phyloP scores from a whole-genome alignment of 2,113 vertebrate genomes.

The Pongo abelii region DNA sequence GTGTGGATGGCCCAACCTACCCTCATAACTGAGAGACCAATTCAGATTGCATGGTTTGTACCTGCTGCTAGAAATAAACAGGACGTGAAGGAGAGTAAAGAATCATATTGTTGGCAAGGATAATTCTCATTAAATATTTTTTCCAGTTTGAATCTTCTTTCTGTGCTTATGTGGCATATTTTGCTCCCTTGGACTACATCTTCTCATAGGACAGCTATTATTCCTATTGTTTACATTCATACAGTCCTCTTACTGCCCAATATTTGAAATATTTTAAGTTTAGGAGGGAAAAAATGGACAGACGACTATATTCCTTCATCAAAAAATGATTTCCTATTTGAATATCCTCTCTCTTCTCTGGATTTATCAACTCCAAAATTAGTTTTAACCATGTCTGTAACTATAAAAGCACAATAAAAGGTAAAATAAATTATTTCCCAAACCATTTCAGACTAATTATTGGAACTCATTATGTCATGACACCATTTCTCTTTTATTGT shows the following conservation, averaged over 20 bases:
- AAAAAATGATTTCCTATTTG: neutral
- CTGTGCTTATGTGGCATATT: neutral
- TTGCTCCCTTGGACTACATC: neutral
- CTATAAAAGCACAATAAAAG: neutral
- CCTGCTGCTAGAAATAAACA: neutral
- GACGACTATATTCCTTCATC: neutral
- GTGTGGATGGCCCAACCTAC: neutral
- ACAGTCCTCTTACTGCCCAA: neutral
- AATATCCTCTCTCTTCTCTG: neutral
- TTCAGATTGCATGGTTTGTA: neutral
- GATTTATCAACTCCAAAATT: neutral
- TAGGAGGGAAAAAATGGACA: neutral
- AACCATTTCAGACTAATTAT: conserved; percentile 23
- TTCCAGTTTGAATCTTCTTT: neutral
- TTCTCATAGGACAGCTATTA: neutral
- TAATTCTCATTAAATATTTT: neutral
- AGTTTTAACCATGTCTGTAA: neutral
- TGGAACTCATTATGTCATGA: neutral
- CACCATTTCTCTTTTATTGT: conserved; percentile 6
- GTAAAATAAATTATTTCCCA: neutral
- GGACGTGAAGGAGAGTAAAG: neutral
- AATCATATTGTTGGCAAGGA: neutral
- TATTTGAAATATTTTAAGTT: neutral
- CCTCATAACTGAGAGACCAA: neutral
- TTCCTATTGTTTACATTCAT: neutral